Base-by-base conservation (phyloP, 2,113 vertebrate species). In the Leptosomus discolor region DNA sequence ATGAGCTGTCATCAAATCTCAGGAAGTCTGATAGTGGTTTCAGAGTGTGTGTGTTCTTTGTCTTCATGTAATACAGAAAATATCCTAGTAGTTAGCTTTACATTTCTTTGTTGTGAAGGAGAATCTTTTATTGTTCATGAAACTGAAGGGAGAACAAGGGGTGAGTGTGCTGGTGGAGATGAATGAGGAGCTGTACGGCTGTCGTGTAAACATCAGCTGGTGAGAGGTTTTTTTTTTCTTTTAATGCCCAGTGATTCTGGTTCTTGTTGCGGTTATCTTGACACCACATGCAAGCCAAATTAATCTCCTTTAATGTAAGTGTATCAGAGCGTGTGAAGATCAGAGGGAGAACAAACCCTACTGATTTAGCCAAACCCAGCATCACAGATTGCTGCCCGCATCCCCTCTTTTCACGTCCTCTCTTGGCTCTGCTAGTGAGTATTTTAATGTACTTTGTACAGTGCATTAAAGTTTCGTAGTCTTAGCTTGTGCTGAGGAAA, bases 151-250 rank as follows among this genome's bases (percentile, higher is more conserved):
- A 65, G 58, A 95, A 97, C 92, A 95, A 86, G 0, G 77, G 18
- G 17, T 10, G 36, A 91, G 69, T 95, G 85, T 96, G 83, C 85
- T 58, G 37, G 6, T 60, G 34, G 79, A 89, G 65, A 94, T 96
- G 71, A 91, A 91, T 75, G 91, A 91, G 60, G 29, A 79, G 51
- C 39, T 58, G 8, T 65, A 83, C 0, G 0, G 76, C 54, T 15
- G 6, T 80, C 58, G 36, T 48, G 61, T 95, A 97, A 97, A 97
- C 88, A 95, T 96, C 92, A 95, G 73, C 85, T 94, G 89, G 11
- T 73, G 45, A 43, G 36, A 10, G 15, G 30, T 60, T 24, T 18
- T 22, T 51, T 56, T 34, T 34, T 43, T 74, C 50, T 88, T 88
- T 75, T 3, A 50, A 77, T 39, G 9, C 39, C 11, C 5, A 11